Conservation (phyloP, 2,113 vertebrate species). For the Nothobranchius kuhntae region DNA sequence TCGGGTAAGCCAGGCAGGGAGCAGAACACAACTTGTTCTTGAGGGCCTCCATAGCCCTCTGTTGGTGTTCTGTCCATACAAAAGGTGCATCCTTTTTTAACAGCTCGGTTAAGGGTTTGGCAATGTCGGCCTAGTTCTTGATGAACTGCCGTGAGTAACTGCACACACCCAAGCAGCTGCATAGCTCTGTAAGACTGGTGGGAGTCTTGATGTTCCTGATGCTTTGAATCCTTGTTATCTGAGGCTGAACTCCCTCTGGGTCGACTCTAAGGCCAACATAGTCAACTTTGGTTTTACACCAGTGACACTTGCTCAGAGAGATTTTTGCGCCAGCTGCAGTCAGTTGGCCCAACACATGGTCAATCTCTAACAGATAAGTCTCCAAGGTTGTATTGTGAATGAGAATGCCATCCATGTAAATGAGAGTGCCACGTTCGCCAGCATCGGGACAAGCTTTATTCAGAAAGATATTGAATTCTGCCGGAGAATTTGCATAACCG, state of each 20-base stretch:
- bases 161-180: neutral
- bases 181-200: neutral
- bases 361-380: too few species aligned
- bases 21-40: neutral
- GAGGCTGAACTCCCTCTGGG: neutral
- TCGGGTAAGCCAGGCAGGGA: neutral
- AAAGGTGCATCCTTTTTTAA: neutral
- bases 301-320: too few species aligned
- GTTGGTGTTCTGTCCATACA: neutral
- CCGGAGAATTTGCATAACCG: neutral
- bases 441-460: too few species aligned
- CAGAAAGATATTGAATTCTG: neutral
- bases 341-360: too few species aligned
- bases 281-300: too few species aligned
- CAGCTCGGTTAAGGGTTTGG: neutral
- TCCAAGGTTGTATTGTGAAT: too few species aligned
- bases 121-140: neutral
- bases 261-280: neutral
- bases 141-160: neutral
- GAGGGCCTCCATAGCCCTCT: neutral
- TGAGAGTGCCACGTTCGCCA: neutral
- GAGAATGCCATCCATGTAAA: neutral
- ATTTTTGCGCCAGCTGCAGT: too few species aligned
- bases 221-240: neutral
- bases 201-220: neutral